These are phyloP conservation scores for Crossaster papposus DNA, from an alignment of 53 echinoderm and acorn worm species.

Conservation along the genomic window DNA sequence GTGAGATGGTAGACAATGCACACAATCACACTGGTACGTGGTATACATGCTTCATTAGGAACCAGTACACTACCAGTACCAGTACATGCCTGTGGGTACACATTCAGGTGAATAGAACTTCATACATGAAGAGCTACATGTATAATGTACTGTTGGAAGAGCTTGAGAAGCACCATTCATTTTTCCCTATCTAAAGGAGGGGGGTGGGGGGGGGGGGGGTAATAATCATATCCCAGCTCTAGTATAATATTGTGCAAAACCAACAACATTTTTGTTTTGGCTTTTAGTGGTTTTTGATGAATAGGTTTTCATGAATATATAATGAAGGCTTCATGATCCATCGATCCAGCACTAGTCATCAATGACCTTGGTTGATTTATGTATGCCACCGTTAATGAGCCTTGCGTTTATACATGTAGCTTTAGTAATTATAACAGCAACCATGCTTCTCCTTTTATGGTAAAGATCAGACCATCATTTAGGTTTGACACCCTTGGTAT, in stretches of 20 bases:
- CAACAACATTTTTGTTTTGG: too few species aligned
- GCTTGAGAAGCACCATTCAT: neutral
- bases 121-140: neutral
- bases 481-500: neutral
- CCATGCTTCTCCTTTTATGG: neutral
- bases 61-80: neutral
- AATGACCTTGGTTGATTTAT: neutral
- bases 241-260: too few species aligned
- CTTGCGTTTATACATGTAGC: neutral
- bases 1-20: neutral
- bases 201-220: neutral
- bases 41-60: neutral
- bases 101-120: neutral
- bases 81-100: neutral
- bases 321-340: neutral
- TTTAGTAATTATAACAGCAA: neutral
- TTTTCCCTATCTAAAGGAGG: neutral
- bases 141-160: neutral
- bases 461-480: neutral
- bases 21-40: neutral
- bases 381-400: neutral
- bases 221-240: neutral
- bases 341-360: neutral
- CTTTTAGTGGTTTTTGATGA: neutral
- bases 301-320: neutral